Percentiles rank a stretch among this genome's conserved stretches.
Conservation (phyloP, 2,113 vertebrate species). For the Falcunculus frontatus region DNA sequence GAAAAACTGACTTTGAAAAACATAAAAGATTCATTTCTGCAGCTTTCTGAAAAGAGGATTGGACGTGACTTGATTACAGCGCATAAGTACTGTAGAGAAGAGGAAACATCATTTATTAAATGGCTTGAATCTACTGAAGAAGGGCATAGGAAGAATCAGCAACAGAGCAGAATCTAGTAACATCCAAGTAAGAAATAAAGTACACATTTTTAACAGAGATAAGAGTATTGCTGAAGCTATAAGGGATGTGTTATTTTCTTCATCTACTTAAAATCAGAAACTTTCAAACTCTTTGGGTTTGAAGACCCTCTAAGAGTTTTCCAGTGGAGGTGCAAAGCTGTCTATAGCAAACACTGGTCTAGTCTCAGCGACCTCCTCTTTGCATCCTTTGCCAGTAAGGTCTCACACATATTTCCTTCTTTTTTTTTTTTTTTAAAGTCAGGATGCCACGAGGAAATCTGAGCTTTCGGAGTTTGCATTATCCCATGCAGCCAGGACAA, state of each 20-base stretch:
- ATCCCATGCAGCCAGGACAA: neutral
- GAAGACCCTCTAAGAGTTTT: neutral
- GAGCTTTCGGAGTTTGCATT: neutral
- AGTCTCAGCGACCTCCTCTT: neutral
- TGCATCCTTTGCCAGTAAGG: neutral
- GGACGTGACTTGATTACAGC: neutral
- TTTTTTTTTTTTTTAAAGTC: neutral
- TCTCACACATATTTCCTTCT: neutral
- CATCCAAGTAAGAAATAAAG: neutral
- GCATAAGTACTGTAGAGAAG: neutral
- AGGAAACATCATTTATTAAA: neutral
- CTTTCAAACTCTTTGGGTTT: neutral
- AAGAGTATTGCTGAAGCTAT: neutral
- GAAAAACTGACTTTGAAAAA: neutral
- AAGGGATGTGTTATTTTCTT: neutral
- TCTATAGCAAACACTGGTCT: rapidly evolving
- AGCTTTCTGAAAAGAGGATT: neutral
- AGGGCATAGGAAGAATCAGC: neutral
- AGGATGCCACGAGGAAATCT: neutral
- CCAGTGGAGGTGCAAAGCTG: neutral
- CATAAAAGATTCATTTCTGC: neutral
- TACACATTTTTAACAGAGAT: neutral
- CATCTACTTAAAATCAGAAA: neutral
- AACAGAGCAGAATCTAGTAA: neutral
- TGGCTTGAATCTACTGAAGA: neutral